Evolutionary conservation across 1,140 invertebrate genomes (phyloP).

Genomic region (Physella acuta): DNA sequence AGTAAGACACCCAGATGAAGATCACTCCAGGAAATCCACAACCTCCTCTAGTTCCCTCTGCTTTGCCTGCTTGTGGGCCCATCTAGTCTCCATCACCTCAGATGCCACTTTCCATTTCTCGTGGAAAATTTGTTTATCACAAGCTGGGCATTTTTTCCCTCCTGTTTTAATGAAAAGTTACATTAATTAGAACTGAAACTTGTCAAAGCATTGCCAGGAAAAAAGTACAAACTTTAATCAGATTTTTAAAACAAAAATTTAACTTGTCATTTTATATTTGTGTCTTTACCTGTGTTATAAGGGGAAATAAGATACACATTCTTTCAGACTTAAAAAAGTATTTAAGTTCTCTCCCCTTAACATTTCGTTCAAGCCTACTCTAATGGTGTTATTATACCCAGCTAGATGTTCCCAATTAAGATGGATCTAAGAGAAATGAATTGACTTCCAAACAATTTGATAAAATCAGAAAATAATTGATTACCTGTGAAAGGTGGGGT

Average conservation of each 20-base stretch:
- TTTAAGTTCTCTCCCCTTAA: background rate
- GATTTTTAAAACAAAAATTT: background rate
- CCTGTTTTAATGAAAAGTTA: slow-evolving; percentile 61
- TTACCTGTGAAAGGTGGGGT: slow-evolving; percentile 77
- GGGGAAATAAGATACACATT: too few species aligned
- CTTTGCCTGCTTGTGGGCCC: slow-evolving; percentile 78
- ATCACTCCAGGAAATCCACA: slow-evolving; percentile 63
- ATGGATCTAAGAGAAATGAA: too few species aligned
- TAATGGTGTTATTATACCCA: too few species aligned
- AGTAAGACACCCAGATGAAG: too few species aligned
- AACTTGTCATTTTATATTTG: too few species aligned
- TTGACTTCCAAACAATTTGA: too few species aligned
- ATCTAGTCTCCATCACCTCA: slow-evolving; percentile 73
- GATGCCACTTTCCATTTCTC: slow-evolving; percentile 76
- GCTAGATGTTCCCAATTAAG: too few species aligned
- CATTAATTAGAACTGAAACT: slow-evolving; percentile 8
- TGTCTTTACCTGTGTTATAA: too few species aligned
- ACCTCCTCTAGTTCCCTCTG: slow-evolving; percentile 76
- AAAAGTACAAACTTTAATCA: slow-evolving; percentile 4
- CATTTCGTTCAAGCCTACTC: background rate
- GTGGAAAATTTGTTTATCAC: slow-evolving; percentile 71
- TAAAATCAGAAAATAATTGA: slow-evolving; percentile 15
- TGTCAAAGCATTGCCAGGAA: background rate
- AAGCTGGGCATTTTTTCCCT: slow-evolving; percentile 69
- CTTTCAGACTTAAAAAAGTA: background rate